These are phyloP conservation scores for Pristionchus japonicus DNA, from an alignment of 2,888 invertebrate species.

Conservation along the genomic window DNA sequence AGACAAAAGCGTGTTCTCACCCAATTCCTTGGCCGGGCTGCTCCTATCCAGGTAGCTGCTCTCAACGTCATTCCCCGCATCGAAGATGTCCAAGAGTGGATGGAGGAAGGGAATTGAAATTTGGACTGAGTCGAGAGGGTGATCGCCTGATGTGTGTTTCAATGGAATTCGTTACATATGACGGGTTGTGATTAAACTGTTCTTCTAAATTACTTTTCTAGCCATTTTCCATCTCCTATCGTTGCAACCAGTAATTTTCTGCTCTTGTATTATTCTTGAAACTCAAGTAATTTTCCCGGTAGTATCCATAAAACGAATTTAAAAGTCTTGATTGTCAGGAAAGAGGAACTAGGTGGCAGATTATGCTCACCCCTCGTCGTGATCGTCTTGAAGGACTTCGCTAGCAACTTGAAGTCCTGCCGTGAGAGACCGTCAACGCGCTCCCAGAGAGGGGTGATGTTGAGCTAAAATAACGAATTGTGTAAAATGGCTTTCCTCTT, in stretches of 20 bases:
- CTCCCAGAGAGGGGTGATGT: constrained; percentile 14
- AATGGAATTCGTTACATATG: no score
- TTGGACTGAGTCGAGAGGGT: constrained; percentile 19
- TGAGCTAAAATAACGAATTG: constrained; percentile 11
- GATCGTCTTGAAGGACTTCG: constrained; percentile 15
- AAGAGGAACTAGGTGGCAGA: not conserved
- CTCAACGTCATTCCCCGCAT: not conserved
- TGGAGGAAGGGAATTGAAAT: constrained; percentile 41
- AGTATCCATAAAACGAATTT: no score
- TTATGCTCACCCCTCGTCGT: constrained; percentile 9
- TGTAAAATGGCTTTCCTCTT: no score
- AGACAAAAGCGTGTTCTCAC: not conserved
- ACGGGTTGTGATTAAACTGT: not conserved
- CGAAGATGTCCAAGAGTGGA: constrained; percentile 35
- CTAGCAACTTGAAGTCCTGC: constrained; percentile 10
- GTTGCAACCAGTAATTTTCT: not conserved
- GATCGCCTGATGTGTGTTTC: constrained; percentile 32
- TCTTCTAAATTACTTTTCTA: not conserved
- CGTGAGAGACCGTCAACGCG: not conserved
- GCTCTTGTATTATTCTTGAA: not conserved
- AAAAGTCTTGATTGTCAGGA: no score
- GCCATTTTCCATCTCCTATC: not conserved
- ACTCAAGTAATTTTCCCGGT: no score
- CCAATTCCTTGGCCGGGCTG: constrained; percentile 20
- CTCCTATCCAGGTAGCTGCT: constrained; percentile 7